These are phyloP conservation scores for Dynastes grantii DNA, from an alignment of 2,888 invertebrate species.

Conservation along the genomic window DNA sequence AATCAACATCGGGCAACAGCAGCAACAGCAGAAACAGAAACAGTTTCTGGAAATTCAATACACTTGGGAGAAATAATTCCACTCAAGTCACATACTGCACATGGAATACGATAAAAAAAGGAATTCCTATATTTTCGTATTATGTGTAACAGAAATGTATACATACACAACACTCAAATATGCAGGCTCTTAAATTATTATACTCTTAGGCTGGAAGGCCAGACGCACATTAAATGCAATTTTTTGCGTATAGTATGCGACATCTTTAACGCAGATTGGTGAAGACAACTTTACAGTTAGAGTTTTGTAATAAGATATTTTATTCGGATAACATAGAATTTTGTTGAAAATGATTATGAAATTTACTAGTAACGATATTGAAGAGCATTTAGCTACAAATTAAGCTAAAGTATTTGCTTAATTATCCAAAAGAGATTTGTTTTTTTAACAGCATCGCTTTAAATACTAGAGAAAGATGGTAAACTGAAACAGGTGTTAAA, in stretches of 20 bases:
- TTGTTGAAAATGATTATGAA: neutral
- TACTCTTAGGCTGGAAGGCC: neutral
- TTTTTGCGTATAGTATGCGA: neutral
- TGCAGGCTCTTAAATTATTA: neutral
- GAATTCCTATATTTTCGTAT: slow-evolving; percentile 49
- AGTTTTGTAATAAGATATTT: no score
- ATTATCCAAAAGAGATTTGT: no score
- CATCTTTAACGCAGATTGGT: no score
- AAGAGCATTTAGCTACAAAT: no score
- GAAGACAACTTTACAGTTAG: no score
- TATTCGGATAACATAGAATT: no score
- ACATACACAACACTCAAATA: neutral
- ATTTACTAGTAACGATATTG: no score
- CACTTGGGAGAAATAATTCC: slow-evolving; percentile 49
- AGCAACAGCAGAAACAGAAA: slow-evolving; percentile 17
- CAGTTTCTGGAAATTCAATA: slow-evolving; percentile 46
- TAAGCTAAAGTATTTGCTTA: no score
- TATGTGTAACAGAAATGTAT: neutral
- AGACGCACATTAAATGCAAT: neutral
- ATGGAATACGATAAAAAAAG: slow-evolving; percentile 50
- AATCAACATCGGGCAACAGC: no score
- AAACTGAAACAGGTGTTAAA: no score
- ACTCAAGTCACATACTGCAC: slow-evolving; percentile 49
- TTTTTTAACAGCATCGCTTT: no score
- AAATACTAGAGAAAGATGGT: no score